A percentile compares a stretch with the other conserved stretches of the same genome.
Evolutionary conservation across 2,888 invertebrate genomes (phyloP).

Genomic region (Arenicola marina): DNA sequence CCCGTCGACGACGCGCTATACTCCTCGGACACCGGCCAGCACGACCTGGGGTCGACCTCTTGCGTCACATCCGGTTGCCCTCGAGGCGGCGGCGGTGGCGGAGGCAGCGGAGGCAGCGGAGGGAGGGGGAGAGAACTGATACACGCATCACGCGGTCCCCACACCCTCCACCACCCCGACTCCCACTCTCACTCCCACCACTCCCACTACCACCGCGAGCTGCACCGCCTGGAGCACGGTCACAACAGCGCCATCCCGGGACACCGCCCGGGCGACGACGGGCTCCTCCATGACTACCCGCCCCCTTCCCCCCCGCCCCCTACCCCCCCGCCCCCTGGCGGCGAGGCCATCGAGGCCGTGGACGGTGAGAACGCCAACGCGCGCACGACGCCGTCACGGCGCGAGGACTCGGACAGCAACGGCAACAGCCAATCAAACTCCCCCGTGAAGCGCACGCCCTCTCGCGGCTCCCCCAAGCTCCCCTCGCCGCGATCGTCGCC

Average conservation of each 20-base stretch:
- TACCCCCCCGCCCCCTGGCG: neutral
- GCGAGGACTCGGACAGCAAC: constrained; percentile 4
- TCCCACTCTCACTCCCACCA: too few relatives aligned
- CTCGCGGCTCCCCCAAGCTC: neutral
- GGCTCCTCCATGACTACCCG: too few relatives aligned
- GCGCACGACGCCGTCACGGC: neutral
- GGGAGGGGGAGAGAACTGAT: too few relatives aligned
- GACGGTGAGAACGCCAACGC: neutral
- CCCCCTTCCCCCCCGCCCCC: too few relatives aligned
- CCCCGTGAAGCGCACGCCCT: constrained; percentile 1
- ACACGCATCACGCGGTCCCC: too few relatives aligned
- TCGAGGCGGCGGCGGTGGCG: too few relatives aligned
- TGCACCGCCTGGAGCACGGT: neutral
- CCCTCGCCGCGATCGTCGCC: constrained; percentile 4
- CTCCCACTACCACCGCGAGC: neutral
- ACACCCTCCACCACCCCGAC: too few relatives aligned
- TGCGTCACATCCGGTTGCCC: too few relatives aligned
- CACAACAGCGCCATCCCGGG: neutral
- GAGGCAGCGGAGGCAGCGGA: too few relatives aligned
- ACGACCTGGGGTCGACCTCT: too few relatives aligned
- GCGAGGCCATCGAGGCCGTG: neutral
- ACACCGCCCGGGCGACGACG: neutral
- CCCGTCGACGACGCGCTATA: neutral
- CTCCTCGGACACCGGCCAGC: too few relatives aligned
- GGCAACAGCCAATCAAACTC: constrained; percentile 21